Percentiles rank a stretch among this genome's conserved stretches.
phyloP scores from a whole-genome alignment of 2,888 invertebrate genomes.

The Aleiodes alternator region DNA sequence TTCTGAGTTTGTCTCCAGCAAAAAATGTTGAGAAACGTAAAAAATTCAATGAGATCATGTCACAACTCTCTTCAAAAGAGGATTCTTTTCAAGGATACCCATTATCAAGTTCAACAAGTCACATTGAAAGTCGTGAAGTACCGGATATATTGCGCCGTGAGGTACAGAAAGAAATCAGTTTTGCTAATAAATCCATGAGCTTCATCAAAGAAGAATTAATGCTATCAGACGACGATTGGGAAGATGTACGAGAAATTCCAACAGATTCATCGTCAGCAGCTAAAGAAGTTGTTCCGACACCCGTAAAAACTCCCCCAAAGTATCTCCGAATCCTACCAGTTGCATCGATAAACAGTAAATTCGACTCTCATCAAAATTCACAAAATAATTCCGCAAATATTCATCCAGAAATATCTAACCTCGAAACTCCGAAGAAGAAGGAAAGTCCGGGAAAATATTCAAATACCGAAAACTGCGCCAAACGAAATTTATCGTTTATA shows the following conservation, averaged over 20 bases:
- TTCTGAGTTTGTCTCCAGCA: background rate
- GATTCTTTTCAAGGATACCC: conserved; percentile 9
- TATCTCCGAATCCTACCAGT: background rate
- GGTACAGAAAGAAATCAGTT: background rate
- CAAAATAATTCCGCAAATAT: background rate
- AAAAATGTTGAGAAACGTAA: background rate
- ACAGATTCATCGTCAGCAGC: background rate
- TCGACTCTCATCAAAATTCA: background rate
- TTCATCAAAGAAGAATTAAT: conserved; percentile 11
- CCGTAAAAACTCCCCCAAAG: background rate
- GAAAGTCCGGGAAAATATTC: background rate
- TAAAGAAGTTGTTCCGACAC: too few species aligned
- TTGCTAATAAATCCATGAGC: background rate
- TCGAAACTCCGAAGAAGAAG: too few species aligned
- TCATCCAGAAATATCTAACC: too few species aligned
- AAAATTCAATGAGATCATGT: conserved; percentile 6
- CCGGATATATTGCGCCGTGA: background rate
- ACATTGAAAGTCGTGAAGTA: background rate
- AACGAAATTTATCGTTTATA: background rate
- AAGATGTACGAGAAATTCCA: background rate
- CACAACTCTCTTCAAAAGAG: conserved; percentile 1
- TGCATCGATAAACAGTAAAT: conserved; percentile 7
- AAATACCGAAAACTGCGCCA: background rate
- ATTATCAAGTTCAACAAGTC: conserved; percentile 4
- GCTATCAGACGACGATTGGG: conserved; percentile 15